phyloP scores from a whole-genome alignment of 2,113 vertebrate species.

The Polypterus bichir region DNA sequence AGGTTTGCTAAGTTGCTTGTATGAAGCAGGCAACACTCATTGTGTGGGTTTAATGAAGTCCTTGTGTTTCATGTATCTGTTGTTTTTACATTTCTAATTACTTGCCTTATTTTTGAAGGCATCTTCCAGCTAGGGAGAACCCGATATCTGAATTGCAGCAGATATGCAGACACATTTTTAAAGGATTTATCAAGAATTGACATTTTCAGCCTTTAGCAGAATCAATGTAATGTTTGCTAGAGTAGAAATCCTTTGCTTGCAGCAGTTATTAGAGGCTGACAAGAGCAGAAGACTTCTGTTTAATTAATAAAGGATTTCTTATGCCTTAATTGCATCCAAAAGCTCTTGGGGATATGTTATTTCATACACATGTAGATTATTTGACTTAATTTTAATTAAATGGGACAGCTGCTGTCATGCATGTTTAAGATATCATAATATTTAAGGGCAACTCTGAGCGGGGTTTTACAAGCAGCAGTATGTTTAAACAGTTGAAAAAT shows the following conservation, averaged over 20 bases:
- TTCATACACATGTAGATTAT: neutral
- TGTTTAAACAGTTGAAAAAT: no score
- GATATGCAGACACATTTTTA: no score
- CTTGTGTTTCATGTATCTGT: no score
- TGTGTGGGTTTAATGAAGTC: no score
- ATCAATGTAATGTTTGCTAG: no score
- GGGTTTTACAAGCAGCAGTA: neutral
- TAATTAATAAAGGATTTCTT: slow-evolving; percentile 26
- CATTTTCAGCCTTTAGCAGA: neutral
- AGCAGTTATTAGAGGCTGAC: neutral
- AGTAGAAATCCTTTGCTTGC: no score
- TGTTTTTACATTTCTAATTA: no score
- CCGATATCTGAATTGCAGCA: no score
- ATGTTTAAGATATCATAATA: slow-evolving; percentile 10
- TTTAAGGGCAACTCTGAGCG: slow-evolving; percentile 3
- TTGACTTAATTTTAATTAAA: slow-evolving; percentile 24
- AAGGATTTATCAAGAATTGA: neutral
- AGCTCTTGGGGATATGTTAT: slow-evolving; percentile 17
- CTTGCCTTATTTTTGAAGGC: no score
- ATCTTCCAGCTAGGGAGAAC: no score
- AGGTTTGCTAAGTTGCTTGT: no score
- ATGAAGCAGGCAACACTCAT: no score
- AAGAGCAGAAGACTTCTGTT: slow-evolving; percentile 1
- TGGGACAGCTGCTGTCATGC: slow-evolving; percentile 18
- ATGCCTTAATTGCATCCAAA: slow-evolving; percentile 24